Evolutionary conservation across 1,140 invertebrate genomes (phyloP), one percentile per base, ranked within the genome.

Genomic region (Belonocnema kinseyi): DNA sequence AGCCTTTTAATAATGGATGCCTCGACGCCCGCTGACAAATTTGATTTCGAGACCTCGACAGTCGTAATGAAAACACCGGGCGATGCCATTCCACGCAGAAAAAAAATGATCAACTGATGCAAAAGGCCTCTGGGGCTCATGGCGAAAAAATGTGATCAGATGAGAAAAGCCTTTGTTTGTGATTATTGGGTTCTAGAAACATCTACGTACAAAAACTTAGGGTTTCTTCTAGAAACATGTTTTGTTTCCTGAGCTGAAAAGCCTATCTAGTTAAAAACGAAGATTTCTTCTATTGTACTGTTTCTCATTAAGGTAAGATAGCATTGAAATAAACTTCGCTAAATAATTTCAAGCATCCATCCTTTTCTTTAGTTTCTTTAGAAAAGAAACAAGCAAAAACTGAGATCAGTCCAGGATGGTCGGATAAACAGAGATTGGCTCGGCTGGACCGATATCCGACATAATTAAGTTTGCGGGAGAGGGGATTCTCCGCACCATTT

Each of bases 1-100:
- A 50, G 58, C 77, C 33, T 73, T 81, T 85, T 82, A 86, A 86
- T 88, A 88, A 88, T 87, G 83, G 85, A 88, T 88, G 79, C 77
- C 75, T 82, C 77, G 71, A 72, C 75, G 73, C 79, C 54, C 61
- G 76, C 77, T 83, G 86, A 85, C 83, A 87, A 87, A 88, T 87
- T 88, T 80, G 73, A 84, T 84, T 85, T 82, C 78, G 76, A 74
- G 72, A 76, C 78, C 61, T 40, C 61, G 26, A 66, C 26, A 33
- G 26, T 40, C 26, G 61, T 66, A 66, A 66, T 66, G 61, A 66
- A 66, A 66, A 66, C 61, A 66, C 61, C 14, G 16, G 12, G 14
- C 61, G 26, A 66, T 13, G 58, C 21, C 33, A 66, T 40, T 66
- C 61, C 14, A 66, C 16, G 4, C 61, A 6, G 26, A 66, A 40